A percentile compares a stretch with the other conserved stretches of the same genome.
These are phyloP conservation scores for Verasper variegatus DNA, from an alignment of 2,113 vertebrate species.

Conservation along the genomic window DNA sequence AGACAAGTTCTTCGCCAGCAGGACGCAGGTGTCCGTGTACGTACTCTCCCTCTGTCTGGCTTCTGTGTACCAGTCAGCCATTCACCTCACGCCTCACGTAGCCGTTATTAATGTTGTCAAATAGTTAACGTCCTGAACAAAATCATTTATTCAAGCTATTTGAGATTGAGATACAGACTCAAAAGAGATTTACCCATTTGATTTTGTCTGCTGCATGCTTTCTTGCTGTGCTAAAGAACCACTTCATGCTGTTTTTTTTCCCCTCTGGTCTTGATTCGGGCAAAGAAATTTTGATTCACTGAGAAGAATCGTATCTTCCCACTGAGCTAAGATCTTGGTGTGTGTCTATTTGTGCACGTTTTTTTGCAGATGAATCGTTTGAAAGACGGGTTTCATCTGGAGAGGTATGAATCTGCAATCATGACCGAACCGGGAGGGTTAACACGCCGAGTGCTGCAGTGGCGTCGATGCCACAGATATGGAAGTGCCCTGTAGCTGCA, in stretches of 20 bases:
- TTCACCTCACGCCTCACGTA: constrained; percentile 23
- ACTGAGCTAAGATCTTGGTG: background rate
- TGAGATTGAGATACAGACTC: background rate
- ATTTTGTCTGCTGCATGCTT: constrained; percentile 7
- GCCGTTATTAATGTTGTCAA: background rate
- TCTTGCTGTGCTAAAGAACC: background rate
- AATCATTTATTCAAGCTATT: constrained; percentile 21
- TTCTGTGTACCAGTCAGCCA: constrained; percentile 26
- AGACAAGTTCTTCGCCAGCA: constrained; percentile 65
- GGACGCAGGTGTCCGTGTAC: constrained; percentile 46
- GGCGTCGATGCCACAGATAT: background rate
- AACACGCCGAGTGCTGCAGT: constrained; percentile 22
- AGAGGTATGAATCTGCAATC: background rate
- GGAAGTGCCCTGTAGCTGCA: constrained; percentile 16
- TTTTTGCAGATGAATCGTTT: background rate
- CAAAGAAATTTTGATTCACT: too few species aligned
- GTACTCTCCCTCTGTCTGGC: background rate
- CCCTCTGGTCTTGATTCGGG: too few species aligned
- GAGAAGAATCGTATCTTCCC: background rate
- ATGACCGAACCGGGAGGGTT: background rate
- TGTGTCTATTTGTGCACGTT: background rate
- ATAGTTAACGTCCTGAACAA: background rate
- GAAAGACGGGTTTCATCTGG: background rate
- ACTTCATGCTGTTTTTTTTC: background rate
- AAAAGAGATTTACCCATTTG: constrained; percentile 12